A percentile compares a stretch with the other conserved stretches of the same genome.
Evolutionary conservation across 2,113 vertebrate genomes (phyloP).

Genomic region (Hypocryptadius cinnamomeus): DNA sequence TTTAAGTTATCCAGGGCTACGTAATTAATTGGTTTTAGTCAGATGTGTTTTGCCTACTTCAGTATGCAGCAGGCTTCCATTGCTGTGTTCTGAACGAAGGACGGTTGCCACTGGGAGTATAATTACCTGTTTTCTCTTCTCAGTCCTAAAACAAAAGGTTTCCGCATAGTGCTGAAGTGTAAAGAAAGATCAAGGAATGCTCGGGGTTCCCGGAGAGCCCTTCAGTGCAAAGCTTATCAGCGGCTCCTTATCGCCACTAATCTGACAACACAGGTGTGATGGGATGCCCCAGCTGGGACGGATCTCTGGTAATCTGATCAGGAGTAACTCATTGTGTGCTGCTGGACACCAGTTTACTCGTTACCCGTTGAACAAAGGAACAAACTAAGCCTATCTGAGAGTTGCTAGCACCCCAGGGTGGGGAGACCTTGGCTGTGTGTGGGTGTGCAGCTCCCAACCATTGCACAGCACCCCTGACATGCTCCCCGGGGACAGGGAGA

Average conservation of each 20-base stretch:
- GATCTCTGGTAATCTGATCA: not conserved
- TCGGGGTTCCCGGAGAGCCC: not conserved
- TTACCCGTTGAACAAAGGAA: not conserved
- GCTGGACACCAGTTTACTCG: not conserved
- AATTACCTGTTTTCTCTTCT: not conserved
- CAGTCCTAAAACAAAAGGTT: not conserved
- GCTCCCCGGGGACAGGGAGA: not conserved
- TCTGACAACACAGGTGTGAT: slow-evolving; percentile 51
- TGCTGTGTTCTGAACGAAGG: not conserved
- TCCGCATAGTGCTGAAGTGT: not conserved
- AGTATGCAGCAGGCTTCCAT: not conserved
- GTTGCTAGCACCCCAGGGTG: not conserved
- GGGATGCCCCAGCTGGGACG: not conserved
- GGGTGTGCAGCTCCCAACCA: not conserved
- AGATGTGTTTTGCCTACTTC: not conserved
- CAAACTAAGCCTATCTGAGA: not conserved
- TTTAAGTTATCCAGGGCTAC: not conserved
- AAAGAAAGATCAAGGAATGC: slow-evolving; percentile 6
- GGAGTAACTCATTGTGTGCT: not conserved
- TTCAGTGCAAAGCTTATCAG: not conserved
- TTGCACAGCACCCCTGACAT: not conserved
- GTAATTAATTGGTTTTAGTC: not conserved
- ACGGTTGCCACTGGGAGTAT: not conserved
- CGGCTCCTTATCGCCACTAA: not conserved
- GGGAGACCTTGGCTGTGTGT: not conserved